phyloP scores from a whole-genome alignment of 2,888 invertebrate genomes.

The Chaetoderma sp. region DNA sequence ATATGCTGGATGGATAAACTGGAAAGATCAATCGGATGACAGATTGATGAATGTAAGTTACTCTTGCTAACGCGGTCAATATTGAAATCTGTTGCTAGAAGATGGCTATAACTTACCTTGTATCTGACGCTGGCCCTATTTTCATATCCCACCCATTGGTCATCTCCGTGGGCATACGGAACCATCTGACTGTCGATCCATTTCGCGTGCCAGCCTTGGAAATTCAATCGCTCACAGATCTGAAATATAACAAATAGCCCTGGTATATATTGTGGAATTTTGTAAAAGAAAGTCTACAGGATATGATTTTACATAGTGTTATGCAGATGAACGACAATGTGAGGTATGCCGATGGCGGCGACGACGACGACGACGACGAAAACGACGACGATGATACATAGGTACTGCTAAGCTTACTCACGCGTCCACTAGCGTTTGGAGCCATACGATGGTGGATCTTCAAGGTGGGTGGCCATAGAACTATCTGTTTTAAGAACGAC shows the following conservation, averaged over 20 bases:
- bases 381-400: neutral
- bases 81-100: too few relatives aligned
- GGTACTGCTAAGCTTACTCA: neutral
- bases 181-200: slow-evolving; percentile 98
- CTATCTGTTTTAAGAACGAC: too few relatives aligned
- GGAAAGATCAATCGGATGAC: too few relatives aligned
- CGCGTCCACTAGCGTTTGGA: too few relatives aligned
- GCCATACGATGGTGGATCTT: too few relatives aligned
- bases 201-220: slow-evolving; percentile 73
- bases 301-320: neutral
- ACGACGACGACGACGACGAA: neutral
- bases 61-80: too few relatives aligned
- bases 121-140: slow-evolving; percentile 87
- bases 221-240: slow-evolving; percentile 88
- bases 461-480: too few relatives aligned
- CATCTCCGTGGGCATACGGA: slow-evolving; percentile 89
- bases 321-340: neutral
- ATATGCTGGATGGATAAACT: too few relatives aligned
- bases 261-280: too few relatives aligned
- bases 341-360: neutral
- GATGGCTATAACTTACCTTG: slow-evolving; percentile 74
- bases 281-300: too few relatives aligned
- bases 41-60: too few relatives aligned
- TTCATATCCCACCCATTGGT: slow-evolving; percentile 92
- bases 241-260: slow-evolving; percentile 61